Percentiles rank a stretch among this genome's conserved stretches.
phyloP scores from a whole-genome alignment of 1,140 invertebrate species.

The Pogonognathellus flavescens region DNA sequence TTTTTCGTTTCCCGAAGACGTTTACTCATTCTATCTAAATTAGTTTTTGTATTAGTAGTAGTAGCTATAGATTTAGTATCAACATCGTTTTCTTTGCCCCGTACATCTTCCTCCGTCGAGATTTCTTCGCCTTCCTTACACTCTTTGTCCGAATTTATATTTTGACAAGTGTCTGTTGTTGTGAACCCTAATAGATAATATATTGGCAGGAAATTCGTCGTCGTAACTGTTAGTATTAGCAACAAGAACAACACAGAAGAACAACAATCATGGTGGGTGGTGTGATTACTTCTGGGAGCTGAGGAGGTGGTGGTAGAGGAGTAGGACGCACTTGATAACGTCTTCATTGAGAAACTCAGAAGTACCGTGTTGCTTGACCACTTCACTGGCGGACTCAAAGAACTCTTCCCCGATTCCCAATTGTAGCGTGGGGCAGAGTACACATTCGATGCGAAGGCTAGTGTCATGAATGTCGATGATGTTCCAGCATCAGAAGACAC shows the following conservation, averaged over 20 bases:
- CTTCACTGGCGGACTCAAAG: slow-evolving; percentile 8
- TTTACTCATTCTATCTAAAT: neutral
- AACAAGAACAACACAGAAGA: slow-evolving; percentile 51
- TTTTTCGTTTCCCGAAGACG: neutral
- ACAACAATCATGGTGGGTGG: slow-evolving; percentile 50
- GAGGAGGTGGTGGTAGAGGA: neutral
- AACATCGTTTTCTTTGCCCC: slow-evolving; percentile 9
- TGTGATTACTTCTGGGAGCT: slow-evolving; percentile 24
- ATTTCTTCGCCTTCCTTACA: neutral
- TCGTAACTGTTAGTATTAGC: slow-evolving; percentile 44
- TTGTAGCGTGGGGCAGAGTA: neutral
- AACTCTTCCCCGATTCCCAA: neutral
- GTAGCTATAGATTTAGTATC: slow-evolving; percentile 37
- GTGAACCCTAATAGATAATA: slow-evolving; percentile 37
- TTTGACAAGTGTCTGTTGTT: slow-evolving; percentile 41
- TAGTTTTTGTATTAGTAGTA: slow-evolving; percentile 15
- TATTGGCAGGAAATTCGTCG: slow-evolving; percentile 52
- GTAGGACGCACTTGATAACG: slow-evolving; percentile 15
- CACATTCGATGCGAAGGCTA: slow-evolving; percentile 12
- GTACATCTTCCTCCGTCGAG: neutral
- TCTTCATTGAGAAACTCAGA: slow-evolving; percentile 23
- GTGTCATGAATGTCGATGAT: slow-evolving; percentile 50
- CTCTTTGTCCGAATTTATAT: neutral
- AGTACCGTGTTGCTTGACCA: slow-evolving; percentile 31
- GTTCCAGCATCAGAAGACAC: slow-evolving; percentile 50